These are phyloP conservation scores for Sceliomorpha sp. DNA, from an alignment of 2,888 invertebrate genomes.

Conservation along the genomic window DNA sequence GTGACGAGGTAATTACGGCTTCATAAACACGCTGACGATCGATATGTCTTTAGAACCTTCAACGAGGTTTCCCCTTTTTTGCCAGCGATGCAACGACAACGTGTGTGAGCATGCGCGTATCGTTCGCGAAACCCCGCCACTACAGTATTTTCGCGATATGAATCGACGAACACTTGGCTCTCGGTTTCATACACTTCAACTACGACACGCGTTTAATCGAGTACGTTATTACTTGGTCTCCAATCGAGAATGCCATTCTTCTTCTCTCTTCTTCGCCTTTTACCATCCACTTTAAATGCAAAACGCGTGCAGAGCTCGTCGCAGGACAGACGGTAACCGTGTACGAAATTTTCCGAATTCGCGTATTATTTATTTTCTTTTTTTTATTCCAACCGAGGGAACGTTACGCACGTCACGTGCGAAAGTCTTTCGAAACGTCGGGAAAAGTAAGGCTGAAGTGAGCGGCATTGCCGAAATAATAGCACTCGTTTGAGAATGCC, in stretches of 20 bases:
- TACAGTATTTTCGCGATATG: slow-evolving; percentile 38
- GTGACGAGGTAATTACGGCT: slow-evolving; percentile 42
- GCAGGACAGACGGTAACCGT: too few relatives aligned
- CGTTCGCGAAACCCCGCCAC: slow-evolving; percentile 20
- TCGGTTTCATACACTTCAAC: slow-evolving; percentile 33
- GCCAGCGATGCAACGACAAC: slow-evolving; percentile 12
- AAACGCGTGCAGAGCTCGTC: too few relatives aligned
- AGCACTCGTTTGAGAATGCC: too few relatives aligned
- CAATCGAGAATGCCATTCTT: slow-evolving; percentile 28
- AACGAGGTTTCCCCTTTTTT: slow-evolving; percentile 40
- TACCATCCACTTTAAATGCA: too few relatives aligned
- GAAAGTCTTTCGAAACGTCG: too few relatives aligned
- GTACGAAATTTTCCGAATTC: too few relatives aligned
- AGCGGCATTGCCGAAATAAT: too few relatives aligned
- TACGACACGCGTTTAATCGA: slow-evolving; percentile 33
- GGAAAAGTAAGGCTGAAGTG: too few relatives aligned
- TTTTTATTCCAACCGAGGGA: too few relatives aligned
- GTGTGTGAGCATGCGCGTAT: slow-evolving; percentile 24
- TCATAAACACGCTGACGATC: slow-evolving; percentile 42
- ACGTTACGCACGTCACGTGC: too few relatives aligned
- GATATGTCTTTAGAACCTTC: slow-evolving; percentile 44
- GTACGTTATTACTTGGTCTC: slow-evolving; percentile 30
- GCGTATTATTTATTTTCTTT: too few relatives aligned
- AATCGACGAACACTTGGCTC: slow-evolving; percentile 35
- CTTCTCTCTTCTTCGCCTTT: too few relatives aligned